Evolutionary conservation across 2,797 vertebrate species (phyloP), one percentile per base, ranked within the genome.

Genomic region (Gallinago solitaria): DNA sequence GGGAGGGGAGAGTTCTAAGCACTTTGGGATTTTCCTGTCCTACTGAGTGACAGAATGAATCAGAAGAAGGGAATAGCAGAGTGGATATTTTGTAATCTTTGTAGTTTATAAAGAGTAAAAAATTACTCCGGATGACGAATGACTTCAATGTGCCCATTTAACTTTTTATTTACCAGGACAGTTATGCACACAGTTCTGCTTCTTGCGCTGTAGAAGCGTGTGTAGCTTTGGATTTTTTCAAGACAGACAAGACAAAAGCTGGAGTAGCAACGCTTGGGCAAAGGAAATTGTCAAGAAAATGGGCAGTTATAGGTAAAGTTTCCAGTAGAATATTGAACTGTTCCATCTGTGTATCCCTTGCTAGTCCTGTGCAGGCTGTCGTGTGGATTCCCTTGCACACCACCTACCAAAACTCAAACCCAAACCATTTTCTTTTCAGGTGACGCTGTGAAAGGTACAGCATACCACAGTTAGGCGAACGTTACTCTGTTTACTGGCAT

Each of bases 401-500:
- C n/a, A 33, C 14, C 25, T 13, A 2, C 27, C 50, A 25, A 82
- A 84, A 32, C 57, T 60, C n/a, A 69, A 27, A 11, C 21, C 33
- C n/a, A 5, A 48, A 27, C 4, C 15, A 11, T 37, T 67, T 71
- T 43, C 70, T 61, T 60, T 9, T 2, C 9, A 51, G 33, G 16
- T 24, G 28, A 23, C 10, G 71, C 11, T 35, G 21, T 59, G 78
- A 63, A 70, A 67, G 30, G 63, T 47, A 53, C 1, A 1, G 60
- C 0, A 1, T 32, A 12, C 39, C 19, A 3, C 9, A 16, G 25
- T 30, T 32, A 28, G 14, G 57, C 2, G 0, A 8, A 19, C 33
- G 65, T 86, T 87, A 21, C 65, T 65, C 57, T 59, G 32, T 3
- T 47, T 21, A 1, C 51, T 56, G 91, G 78, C 68, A 39, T 73